Conservation (phyloP, 2,888 invertebrate genomes). For the Ormyrus labotus region DNA sequence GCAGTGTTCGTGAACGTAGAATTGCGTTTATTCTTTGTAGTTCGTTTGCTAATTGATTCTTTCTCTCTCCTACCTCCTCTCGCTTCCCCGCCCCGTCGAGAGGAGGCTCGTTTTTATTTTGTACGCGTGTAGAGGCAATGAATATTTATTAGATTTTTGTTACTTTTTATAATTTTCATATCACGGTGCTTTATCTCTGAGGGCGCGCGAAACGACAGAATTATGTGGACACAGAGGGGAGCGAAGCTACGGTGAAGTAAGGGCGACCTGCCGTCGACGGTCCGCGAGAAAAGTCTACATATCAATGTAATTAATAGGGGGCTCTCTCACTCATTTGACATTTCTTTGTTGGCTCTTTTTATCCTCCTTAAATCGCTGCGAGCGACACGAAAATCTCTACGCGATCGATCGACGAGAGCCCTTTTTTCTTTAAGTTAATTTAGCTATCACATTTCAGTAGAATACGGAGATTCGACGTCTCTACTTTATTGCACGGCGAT, state of each 20-base stretch:
- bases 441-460: slow-evolving; percentile 48
- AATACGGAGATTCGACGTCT: slow-evolving; percentile 36
- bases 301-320: background rate
- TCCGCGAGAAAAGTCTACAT: background rate
- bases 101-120: slow-evolving; percentile 24
- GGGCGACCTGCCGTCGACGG: slow-evolving; percentile 29
- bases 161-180: slow-evolving; percentile 3
- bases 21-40: slow-evolving; percentile 65
- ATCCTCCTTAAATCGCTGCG: background rate
- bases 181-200: slow-evolving; percentile 22
- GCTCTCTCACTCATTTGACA: background rate
- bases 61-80: slow-evolving; percentile 23
- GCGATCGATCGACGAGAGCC: slow-evolving; percentile 3
- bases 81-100: background rate
- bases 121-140: slow-evolving; percentile 16
- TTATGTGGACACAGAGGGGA: background rate
- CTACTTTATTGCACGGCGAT: slow-evolving; percentile 43
- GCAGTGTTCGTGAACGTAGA: slow-evolving; percentile 72
- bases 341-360: too few relatives aligned
- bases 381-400: background rate
- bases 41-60: slow-evolving; percentile 38
- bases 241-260: background rate
- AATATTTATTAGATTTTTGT: slow-evolving; percentile 28
- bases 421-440: slow-evolving; percentile 30
- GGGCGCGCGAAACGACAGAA: slow-evolving; percentile 25